Conservation (phyloP, 1,140 invertebrate genomes). For the Drosophila funebris region DNA sequence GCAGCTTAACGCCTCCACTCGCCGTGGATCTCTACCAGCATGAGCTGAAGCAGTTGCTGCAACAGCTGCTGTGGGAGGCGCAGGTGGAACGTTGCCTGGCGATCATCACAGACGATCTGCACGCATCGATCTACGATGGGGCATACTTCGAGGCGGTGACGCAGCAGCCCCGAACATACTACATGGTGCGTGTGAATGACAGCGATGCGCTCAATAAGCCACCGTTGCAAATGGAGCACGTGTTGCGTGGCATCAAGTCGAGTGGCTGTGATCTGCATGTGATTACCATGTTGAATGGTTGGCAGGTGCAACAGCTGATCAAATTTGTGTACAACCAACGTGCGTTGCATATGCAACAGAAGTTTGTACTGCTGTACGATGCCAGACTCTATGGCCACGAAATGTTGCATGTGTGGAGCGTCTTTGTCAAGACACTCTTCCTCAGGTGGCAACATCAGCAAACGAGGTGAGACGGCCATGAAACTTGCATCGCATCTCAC, state of each 20-base stretch:
- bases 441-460: slow-evolving; percentile 72
- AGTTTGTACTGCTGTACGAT: slow-evolving; percentile 89
- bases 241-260: slow-evolving; percentile 86
- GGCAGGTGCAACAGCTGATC: slow-evolving; percentile 87
- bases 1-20: background rate
- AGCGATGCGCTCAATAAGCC: slow-evolving; percentile 88
- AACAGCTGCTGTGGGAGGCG: slow-evolving; percentile 43
- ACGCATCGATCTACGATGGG: slow-evolving; percentile 56
- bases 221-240: slow-evolving; percentile 84
- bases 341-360: slow-evolving; percentile 88
- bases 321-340: slow-evolving; percentile 89
- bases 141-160: slow-evolving; percentile 48
- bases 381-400: slow-evolving; percentile 86
- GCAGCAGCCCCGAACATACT: slow-evolving; percentile 31
- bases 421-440: slow-evolving; percentile 90
- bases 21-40: slow-evolving; percentile 31
- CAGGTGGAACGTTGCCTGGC: slow-evolving; percentile 65
- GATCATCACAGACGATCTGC: slow-evolving; percentile 70
- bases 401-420: slow-evolving; percentile 90
- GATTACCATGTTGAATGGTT: slow-evolving; percentile 89
- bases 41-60: slow-evolving; percentile 46
- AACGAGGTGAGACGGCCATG: slow-evolving; percentile 29
- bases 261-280: slow-evolving; percentile 89
- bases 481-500: background rate
- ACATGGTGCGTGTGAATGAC: slow-evolving; percentile 80